Evolutionary conservation across 2,113 vertebrate species (phyloP), one percentile per base, ranked within the genome.

Genomic region (Merops nubicus): DNA sequence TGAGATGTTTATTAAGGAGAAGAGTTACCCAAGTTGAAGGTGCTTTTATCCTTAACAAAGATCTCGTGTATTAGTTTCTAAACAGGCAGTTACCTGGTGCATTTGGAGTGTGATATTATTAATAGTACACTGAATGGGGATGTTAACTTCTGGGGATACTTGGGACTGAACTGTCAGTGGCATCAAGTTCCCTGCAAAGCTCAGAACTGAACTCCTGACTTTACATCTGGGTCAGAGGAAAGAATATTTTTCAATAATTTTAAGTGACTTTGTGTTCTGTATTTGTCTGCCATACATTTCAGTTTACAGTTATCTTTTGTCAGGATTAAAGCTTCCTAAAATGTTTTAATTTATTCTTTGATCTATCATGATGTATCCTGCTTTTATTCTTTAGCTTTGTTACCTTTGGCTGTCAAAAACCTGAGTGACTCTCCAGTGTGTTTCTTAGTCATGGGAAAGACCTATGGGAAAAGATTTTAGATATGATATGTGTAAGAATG

Each of bases 351-450:
- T 73, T 72, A 36, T 68, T 47, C 38, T 53, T 50, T 50, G 53
- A 47, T 57, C 48, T 51, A 5, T 65, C 8, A 20, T 34, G 33
- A 17, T 14, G 4, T 65, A 15, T 19, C 17, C 40, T 45, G 26
- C 13, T 36, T 63, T 81, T 51, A 36, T 63, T 70, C 29, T 83
- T 64, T 59, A 51, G 6, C 7, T 29, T 25, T 47, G 8, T 54
- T 50, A 50, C 34, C 8, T 34, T 67, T 60, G 43, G 4, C 14
- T 64, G 21, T 34, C 29, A 57, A 65, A 88, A 85, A 11, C 15
- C 9, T 22, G 31, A 28, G 16, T 36, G 38, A 67, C 4, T 53
- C 11, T 54, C 3, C 31, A 11, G 23, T 11, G 31, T 0, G 0
- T 56, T 63, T 68, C 20, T 40, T n/a, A 12, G 29, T 60, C 19